A percentile compares a stretch with the other conserved stretches of the same genome.
These are phyloP conservation scores for Hemibagrus wyckioides DNA, from an alignment of 2,113 vertebrate species.

Conservation along the genomic window DNA sequence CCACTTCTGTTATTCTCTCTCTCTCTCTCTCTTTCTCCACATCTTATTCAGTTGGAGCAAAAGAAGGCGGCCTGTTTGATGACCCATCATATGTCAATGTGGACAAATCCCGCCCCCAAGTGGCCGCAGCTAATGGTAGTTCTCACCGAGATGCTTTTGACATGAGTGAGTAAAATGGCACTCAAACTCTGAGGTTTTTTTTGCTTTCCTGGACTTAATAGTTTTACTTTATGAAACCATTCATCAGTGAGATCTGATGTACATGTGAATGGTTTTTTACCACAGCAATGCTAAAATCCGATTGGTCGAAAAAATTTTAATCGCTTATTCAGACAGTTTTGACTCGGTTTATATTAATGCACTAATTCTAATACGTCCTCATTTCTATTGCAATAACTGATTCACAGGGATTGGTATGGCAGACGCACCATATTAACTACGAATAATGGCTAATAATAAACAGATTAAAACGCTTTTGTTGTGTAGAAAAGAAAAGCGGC, in stretches of 20 bases:
- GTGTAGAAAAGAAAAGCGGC: not conserved
- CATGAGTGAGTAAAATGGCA: constrained; percentile 83
- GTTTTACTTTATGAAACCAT: not conserved
- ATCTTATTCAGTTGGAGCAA: constrained; percentile 63
- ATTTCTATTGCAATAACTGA: not conserved
- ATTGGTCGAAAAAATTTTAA: not conserved
- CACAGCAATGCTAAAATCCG: not conserved
- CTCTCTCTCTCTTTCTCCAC: constrained; percentile 30
- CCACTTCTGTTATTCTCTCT: constrained; percentile 52
- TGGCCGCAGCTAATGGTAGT: constrained; percentile 78
- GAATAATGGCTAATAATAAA: not conserved
- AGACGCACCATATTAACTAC: not conserved
- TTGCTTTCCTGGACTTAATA: not conserved
- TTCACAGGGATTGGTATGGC: not conserved
- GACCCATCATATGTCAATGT: constrained; percentile 97
- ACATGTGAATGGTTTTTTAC: not conserved
- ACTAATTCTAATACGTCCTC: not conserved
- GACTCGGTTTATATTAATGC: not conserved
- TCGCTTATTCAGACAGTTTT: too few relatives aligned
- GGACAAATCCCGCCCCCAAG: constrained; percentile 81
- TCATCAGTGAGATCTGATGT: not conserved
- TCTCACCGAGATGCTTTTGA: constrained; percentile 89
- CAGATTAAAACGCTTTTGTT: not conserved
- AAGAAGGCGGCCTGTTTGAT: constrained; percentile 80
- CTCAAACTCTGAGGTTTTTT: not conserved